Evolutionary conservation across 2,113 vertebrate genomes (phyloP).

Genomic region (Stigmatopora nigra): DNA sequence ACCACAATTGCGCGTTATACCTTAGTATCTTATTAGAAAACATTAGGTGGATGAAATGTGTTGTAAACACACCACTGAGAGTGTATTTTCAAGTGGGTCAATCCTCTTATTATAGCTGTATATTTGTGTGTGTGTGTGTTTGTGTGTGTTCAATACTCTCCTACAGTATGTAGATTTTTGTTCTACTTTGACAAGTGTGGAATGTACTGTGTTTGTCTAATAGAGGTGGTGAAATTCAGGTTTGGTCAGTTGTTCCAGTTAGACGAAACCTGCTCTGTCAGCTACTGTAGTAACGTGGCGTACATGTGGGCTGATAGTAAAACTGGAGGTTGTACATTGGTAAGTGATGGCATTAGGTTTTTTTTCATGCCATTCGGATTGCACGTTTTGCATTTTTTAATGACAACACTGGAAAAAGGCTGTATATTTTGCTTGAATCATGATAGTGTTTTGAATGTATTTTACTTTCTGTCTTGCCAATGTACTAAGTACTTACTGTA

Average conservation of each 20-base stretch:
- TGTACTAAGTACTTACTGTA: neutral
- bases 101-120: conserved; percentile 6
- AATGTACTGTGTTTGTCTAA: conserved; percentile 57
- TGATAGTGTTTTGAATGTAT: neutral
- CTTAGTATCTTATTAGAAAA: neutral
- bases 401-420: neutral
- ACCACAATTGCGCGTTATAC: neutral
- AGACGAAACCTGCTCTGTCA: conserved; percentile 62
- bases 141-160: neutral
- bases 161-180: neutral
- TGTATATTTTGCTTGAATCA: neutral
- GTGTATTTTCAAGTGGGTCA: conserved; percentile 7
- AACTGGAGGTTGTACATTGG: conserved; percentile 16
- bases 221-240: conserved; percentile 52
- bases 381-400: neutral
- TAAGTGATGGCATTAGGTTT: conserved; percentile 1
- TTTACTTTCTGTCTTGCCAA: neutral
- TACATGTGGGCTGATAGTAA: conserved; percentile 26
- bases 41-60: neutral
- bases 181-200: conserved; percentile 39
- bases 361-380: neutral
- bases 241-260: conserved; percentile 67
- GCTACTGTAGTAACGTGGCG: conserved; percentile 33
- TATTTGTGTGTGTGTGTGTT: neutral
- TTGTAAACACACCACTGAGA: neutral